Conservation (phyloP, 2,113 vertebrate species). For the Strix aluco region DNA sequence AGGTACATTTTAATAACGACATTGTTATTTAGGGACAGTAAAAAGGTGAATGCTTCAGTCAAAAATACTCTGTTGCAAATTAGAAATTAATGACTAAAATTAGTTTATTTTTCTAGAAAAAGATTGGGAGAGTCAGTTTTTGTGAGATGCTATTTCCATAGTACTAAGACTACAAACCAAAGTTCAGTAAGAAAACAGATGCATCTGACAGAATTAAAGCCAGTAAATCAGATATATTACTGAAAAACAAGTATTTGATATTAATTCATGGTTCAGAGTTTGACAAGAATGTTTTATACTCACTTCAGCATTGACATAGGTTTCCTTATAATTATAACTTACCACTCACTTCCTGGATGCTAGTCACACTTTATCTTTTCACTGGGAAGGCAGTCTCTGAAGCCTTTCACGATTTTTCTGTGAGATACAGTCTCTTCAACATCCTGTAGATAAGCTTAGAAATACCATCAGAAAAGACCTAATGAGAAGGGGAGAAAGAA, state of each 20-base stretch:
- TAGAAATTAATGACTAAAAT: not conserved
- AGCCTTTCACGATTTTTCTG: not conserved
- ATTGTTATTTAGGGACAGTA: not conserved
- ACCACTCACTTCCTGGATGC: not conserved
- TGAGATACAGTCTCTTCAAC: not conserved
- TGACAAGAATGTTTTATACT: not conserved
- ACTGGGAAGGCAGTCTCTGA: not conserved
- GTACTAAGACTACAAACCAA: accelerated
- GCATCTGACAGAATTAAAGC: not conserved
- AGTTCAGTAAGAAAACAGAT: not conserved
- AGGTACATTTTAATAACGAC: not conserved
- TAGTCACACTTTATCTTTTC: not conserved
- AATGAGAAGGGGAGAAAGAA: not conserved
- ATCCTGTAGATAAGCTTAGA: not conserved
- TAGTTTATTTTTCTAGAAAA: not conserved
- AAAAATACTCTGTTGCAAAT: not conserved
- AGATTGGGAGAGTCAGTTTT: not conserved
- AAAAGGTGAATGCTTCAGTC: not conserved
- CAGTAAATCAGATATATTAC: not conserved
- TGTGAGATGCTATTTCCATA: not conserved
- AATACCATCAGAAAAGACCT: not conserved
- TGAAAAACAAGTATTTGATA: not conserved
- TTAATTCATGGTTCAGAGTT: not conserved
- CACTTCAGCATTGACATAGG: not conserved
- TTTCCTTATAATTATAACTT: not conserved